Conservation (phyloP, 2,888 invertebrate species). For the Xestoiulus laeticollis region DNA sequence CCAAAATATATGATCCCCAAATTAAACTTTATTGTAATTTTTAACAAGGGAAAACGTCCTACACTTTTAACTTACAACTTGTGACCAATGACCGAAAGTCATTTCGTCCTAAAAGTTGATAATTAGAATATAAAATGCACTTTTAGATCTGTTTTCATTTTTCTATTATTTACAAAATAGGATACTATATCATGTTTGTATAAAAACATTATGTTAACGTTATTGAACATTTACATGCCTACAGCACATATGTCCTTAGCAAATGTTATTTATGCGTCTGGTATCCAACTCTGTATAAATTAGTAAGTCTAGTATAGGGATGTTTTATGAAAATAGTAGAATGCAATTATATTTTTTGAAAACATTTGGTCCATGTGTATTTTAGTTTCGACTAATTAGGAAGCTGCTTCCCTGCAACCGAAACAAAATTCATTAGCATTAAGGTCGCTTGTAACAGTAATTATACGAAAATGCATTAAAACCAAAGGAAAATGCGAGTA, state of each 20-base stretch:
- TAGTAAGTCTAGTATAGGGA: neutral
- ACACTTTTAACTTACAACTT: too few relatives aligned
- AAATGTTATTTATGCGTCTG: neutral
- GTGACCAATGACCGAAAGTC: too few relatives aligned
- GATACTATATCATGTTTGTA: too few relatives aligned
- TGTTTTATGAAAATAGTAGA: neutral
- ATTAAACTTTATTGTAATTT: too few relatives aligned
- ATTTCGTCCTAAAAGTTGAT: too few relatives aligned
- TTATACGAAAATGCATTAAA: neutral
- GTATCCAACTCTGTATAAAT: neutral
- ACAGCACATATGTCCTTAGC: neutral
- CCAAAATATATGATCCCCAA: too few relatives aligned
- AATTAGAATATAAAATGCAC: too few relatives aligned
- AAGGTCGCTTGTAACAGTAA: neutral
- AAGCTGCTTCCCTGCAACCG: neutral
- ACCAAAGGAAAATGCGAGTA: neutral
- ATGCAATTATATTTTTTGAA: neutral
- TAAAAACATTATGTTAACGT: too few relatives aligned
- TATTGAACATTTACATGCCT: neutral
- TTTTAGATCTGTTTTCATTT: too few relatives aligned
- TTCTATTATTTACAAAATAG: too few relatives aligned
- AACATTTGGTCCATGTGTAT: neutral
- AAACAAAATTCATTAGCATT: neutral
- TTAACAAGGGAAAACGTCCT: too few relatives aligned
- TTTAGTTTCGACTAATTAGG: neutral